Percentiles rank a stretch among this genome's conserved stretches.
Conservation (phyloP, 1,140 invertebrate genomes). For the Drosophila simulans region DNA sequence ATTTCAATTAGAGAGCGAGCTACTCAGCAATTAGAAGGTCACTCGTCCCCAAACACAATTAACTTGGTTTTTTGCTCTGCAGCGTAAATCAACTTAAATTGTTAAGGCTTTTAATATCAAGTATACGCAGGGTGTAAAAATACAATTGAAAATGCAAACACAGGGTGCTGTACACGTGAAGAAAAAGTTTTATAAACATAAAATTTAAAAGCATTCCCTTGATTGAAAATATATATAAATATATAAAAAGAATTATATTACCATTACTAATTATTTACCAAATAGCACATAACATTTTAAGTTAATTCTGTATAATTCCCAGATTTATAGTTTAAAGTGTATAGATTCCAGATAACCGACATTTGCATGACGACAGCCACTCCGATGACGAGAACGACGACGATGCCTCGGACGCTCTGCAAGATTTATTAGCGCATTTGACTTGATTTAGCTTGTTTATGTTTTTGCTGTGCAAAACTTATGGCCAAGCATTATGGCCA, state of each 20-base stretch:
- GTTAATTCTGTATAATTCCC: too few relatives aligned
- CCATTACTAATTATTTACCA: too few relatives aligned
- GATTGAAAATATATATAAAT: too few relatives aligned
- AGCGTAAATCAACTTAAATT: slow-evolving; percentile 70
- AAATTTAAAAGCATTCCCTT: too few relatives aligned
- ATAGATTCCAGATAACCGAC: slow-evolving; percentile 34
- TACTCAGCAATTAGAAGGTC: slow-evolving; percentile 52
- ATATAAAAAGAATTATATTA: too few relatives aligned
- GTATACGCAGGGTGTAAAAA: slow-evolving; percentile 40
- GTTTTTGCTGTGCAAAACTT: slow-evolving; percentile 77
- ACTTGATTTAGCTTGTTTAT: slow-evolving; percentile 83
- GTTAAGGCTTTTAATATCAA: slow-evolving; percentile 55
- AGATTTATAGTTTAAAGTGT: background rate
- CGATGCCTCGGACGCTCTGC: slow-evolving; percentile 33
- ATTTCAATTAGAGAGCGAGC: slow-evolving; percentile 57
- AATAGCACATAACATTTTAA: too few relatives aligned
- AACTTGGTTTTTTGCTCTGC: slow-evolving; percentile 39
- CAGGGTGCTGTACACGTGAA: background rate
- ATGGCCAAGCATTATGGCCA: slow-evolving; percentile 77
- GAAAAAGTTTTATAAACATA: background rate
- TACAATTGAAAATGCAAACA: slow-evolving; percentile 38
- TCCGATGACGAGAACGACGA: slow-evolving; percentile 49
- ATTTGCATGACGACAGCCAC: slow-evolving; percentile 65
- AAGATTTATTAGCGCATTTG: slow-evolving; percentile 81
- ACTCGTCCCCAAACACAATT: slow-evolving; percentile 36